Percentiles rank a stretch among this genome's conserved stretches.
Evolutionary conservation across 2,113 vertebrate genomes (phyloP).

Genomic region (Piprites chloris): DNA sequence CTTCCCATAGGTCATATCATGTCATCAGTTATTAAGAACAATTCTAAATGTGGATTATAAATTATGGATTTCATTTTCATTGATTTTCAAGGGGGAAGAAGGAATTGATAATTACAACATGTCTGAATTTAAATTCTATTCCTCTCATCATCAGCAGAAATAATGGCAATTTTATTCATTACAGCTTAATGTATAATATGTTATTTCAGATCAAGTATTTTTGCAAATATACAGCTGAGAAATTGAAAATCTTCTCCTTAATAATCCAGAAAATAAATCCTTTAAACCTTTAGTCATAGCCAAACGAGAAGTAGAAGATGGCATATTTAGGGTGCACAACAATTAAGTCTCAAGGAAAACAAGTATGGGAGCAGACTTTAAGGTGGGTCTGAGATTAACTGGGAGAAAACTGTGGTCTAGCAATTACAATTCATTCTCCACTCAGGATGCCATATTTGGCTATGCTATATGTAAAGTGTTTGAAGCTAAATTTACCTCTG

Average conservation of each 20-base stretch:
- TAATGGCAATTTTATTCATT: background rate
- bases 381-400: background rate
- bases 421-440: background rate
- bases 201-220: constrained; percentile 9
- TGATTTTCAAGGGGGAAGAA: constrained; percentile 37
- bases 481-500: background rate
- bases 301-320: background rate
- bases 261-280: background rate
- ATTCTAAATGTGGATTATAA: constrained; percentile 26
- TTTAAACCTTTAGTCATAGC: background rate
- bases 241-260: background rate
- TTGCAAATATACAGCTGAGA: background rate
- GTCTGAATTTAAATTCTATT: background rate
- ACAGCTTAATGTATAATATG: background rate
- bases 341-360: background rate
- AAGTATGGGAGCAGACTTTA: background rate
- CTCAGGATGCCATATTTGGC: background rate
- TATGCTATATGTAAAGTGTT: background rate
- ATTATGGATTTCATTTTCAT: constrained; percentile 1
- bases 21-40: constrained; percentile 52
- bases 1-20: constrained; percentile 4
- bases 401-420: background rate
- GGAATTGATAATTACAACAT: background rate
- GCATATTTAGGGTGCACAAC: background rate
- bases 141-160: background rate